Evolutionary conservation across 2,797 vertebrate species (phyloP).

Genomic region (Pantherophis vulpinus): DNA sequence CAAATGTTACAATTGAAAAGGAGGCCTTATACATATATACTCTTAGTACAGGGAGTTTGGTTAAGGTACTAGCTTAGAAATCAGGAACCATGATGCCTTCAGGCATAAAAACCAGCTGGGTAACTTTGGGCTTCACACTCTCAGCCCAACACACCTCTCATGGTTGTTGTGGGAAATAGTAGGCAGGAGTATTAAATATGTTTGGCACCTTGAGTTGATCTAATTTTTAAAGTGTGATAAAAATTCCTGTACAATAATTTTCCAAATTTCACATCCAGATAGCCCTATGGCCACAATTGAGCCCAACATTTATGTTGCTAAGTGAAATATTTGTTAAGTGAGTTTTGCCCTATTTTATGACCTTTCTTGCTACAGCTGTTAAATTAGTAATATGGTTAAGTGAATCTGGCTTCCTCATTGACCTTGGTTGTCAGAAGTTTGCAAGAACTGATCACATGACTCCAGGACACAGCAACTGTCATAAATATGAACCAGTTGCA

Average conservation of each 20-base stretch:
- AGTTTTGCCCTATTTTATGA: too few species aligned
- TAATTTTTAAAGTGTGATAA: not conserved
- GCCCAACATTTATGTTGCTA: too few species aligned
- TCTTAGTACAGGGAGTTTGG: not conserved
- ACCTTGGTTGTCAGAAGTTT: too few species aligned
- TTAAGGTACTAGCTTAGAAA: not conserved
- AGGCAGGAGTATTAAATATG: not conserved
- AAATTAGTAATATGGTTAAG: too few species aligned
- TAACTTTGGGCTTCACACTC: not conserved
- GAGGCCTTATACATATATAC: not conserved
- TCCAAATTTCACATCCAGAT: not conserved
- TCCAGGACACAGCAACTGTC: too few species aligned
- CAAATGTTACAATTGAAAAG: not conserved
- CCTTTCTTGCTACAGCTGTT: too few species aligned
- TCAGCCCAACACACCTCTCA: not conserved
- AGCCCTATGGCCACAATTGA: too few species aligned
- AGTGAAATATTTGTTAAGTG: too few species aligned
- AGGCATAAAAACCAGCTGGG: not conserved
- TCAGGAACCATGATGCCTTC: not conserved
- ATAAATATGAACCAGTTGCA: too few species aligned
- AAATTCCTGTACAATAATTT: not conserved
- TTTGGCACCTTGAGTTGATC: not conserved
- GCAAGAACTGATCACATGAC: too few species aligned
- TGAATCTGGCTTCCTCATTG: too few species aligned
- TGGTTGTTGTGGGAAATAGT: not conserved